Conservation (phyloP, 2,113 vertebrate species). For the Barnardius zonarius region DNA sequence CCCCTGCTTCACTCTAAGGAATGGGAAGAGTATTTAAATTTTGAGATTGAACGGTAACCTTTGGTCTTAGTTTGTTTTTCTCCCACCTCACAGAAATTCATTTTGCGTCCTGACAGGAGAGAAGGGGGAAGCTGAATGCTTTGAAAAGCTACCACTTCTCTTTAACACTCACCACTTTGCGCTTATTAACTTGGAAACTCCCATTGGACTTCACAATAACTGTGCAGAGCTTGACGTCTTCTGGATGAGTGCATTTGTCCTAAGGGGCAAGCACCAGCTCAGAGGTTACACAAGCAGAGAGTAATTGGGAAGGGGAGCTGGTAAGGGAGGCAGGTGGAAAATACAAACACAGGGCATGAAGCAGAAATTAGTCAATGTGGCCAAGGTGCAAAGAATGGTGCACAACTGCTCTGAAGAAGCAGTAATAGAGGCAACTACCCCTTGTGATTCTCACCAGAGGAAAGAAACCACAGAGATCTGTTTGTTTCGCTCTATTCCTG, state of each 20-base stretch:
- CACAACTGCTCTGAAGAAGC: neutral
- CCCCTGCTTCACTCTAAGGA: constrained; percentile 38
- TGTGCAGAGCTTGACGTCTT: constrained; percentile 96
- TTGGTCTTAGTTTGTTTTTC: constrained; percentile 45
- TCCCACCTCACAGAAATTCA: neutral
- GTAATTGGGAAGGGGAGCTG: neutral
- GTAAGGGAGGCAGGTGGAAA: neutral
- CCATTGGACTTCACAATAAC: constrained; percentile 96
- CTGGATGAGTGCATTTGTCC: constrained; percentile 97
- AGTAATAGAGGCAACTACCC: neutral
- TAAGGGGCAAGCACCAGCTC: constrained; percentile 76
- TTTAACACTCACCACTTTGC: constrained; percentile 89
- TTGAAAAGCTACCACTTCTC: constrained; percentile 22
- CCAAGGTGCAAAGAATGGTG: neutral
- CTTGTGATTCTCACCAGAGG: neutral
- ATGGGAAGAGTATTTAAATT: constrained; percentile 30
- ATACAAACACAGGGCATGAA: neutral
- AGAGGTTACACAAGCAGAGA: constrained; percentile 20
- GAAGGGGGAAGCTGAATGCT: neutral
- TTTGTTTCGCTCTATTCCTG: neutral
- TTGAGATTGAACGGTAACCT: constrained; percentile 9
- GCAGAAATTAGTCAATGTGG: neutral
- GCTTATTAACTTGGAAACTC: constrained; percentile 94
- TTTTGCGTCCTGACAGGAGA: neutral
- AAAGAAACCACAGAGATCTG: neutral